These are phyloP conservation scores for Calidris pugnax DNA, from an alignment of 2,113 vertebrate species.

Conservation along the genomic window DNA sequence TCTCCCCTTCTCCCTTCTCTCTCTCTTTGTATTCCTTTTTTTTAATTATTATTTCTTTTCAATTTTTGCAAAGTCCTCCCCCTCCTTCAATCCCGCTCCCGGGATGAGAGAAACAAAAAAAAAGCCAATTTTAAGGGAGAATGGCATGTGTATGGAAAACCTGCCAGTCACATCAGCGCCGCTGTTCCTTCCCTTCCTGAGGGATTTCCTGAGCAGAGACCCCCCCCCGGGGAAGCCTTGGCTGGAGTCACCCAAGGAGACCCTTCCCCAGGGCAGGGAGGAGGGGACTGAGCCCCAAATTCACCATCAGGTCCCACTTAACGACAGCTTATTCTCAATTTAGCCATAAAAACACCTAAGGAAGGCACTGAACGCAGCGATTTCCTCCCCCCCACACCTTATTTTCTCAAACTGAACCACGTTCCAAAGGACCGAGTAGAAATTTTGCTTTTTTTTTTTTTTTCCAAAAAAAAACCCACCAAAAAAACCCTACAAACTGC, in stretches of 20 bases:
- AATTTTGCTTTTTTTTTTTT: not conserved
- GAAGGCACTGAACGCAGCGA: too few relatives aligned
- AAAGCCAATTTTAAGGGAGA: not conserved
- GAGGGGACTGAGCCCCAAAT: not conserved
- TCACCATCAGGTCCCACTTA: not conserved
- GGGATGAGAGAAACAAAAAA: not conserved
- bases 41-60: not conserved
- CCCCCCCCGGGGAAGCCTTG: not conserved
- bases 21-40: not conserved
- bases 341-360: not conserved
- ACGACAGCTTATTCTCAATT: not conserved
- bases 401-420: not conserved
- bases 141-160: not conserved
- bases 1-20: not conserved
- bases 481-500: not conserved
- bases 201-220: not conserved
- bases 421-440: not conserved
- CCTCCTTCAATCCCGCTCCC: not conserved
- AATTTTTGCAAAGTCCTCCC: not conserved
- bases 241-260: not conserved
- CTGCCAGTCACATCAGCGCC: not conserved
- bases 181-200: not conserved
- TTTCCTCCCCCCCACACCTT: not conserved
- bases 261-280: not conserved
- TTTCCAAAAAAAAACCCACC: not conserved